Evolutionary conservation across 2,113 vertebrate genomes (phyloP).

Genomic region (Herpetotheres cachinnans): DNA sequence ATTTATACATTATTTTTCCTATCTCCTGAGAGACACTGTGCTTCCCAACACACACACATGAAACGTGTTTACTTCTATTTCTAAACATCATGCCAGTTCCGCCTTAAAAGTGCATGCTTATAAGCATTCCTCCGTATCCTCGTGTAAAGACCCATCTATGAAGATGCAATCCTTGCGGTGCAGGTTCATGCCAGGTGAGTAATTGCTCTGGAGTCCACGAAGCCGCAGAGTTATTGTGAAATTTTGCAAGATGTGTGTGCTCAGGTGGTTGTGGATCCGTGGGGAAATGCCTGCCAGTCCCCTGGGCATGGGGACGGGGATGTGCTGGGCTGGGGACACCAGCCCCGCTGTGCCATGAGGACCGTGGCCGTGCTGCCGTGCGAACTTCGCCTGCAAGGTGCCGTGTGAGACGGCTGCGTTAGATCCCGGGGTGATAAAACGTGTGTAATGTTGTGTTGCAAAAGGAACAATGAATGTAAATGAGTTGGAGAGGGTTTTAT

Average conservation of each 20-base stretch:
- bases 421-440: not conserved
- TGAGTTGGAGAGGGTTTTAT: constrained; percentile 1
- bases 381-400: not conserved
- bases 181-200: not conserved
- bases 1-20: constrained; percentile 43
- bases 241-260: rapidly evolving
- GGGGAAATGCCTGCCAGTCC: not conserved
- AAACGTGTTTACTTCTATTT: not conserved
- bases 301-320: rapidly evolving
- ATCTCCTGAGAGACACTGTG: not conserved
- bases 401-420: not conserved
- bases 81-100: not conserved
- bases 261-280: not conserved
- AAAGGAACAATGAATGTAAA: constrained; percentile 25
- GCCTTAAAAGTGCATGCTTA: not conserved
- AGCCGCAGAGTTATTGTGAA: rapidly evolving
- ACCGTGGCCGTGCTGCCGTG: not conserved
- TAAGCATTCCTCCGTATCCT: not conserved
- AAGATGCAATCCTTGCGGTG: rapidly evolving
- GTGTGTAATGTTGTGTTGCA: not conserved
- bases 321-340: rapidly evolving
- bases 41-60: not conserved
- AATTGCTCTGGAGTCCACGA: not conserved
- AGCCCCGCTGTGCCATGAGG: not conserved
- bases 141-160: rapidly evolving